phyloP scores from a whole-genome alignment of 1,140 invertebrate species.

The Bombus sibiricus region DNA sequence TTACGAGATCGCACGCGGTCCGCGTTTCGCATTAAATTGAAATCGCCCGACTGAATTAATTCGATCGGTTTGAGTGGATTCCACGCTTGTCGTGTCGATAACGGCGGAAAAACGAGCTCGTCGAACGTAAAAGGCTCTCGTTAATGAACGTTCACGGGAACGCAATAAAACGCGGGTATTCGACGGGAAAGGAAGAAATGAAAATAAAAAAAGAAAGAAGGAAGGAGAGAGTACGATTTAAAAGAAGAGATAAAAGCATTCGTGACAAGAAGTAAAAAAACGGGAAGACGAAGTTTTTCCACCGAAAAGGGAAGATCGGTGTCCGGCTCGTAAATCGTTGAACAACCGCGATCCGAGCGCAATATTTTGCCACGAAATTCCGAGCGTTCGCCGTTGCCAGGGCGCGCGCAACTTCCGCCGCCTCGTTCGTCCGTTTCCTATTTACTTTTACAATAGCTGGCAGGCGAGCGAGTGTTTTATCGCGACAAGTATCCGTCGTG shows the following conservation, averaged over 20 bases:
- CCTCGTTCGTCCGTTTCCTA: constrained; percentile 15
- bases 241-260: not conserved
- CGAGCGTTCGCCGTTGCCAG: not conserved
- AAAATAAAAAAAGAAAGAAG: not conserved
- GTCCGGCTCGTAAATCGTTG: not conserved
- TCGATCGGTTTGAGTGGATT: constrained; percentile 25
- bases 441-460: constrained; percentile 48
- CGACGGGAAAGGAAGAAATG: not conserved
- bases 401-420: constrained; percentile 1
- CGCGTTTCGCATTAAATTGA: constrained; percentile 40
- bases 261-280: not conserved
- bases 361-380: constrained; percentile 1
- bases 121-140: constrained; percentile 24
- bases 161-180: constrained; percentile 12
- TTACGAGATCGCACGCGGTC: constrained; percentile 24
- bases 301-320: not conserved
- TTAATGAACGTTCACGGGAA: constrained; percentile 8
- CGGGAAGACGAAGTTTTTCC: not conserved
- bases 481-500: constrained; percentile 43
- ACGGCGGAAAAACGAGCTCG: constrained; percentile 35
- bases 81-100: constrained; percentile 12
- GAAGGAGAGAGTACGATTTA: not conserved
- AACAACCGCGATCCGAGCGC: not conserved
- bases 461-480: constrained; percentile 38
- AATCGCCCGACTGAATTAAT: constrained; percentile 42